phyloP scores from a whole-genome alignment of 2,797 vertebrate genomes.

The Ctenopoma kingsleyae region DNA sequence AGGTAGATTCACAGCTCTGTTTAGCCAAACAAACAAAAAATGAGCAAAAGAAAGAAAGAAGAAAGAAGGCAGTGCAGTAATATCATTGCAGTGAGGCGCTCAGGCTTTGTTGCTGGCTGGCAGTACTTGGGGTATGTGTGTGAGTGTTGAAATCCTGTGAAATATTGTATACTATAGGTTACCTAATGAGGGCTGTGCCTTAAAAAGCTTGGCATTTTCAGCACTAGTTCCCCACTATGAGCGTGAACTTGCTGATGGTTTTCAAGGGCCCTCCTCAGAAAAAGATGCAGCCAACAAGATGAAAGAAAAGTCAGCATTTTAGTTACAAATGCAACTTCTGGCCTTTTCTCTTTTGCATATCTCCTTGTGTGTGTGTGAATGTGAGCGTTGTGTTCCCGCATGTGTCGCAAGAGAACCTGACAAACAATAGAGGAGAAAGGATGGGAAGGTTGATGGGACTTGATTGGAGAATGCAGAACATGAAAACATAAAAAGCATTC shows the following conservation, averaged over 20 bases:
- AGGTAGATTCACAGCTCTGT: constrained; percentile 3
- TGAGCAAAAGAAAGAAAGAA: constrained; percentile 3
- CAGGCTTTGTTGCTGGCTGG: constrained; percentile 13
- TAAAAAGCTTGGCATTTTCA: constrained; percentile 59
- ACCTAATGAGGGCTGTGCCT: constrained; percentile 54
- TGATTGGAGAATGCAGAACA: constrained; percentile 32
- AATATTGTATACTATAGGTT: constrained; percentile 38
- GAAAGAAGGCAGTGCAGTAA: constrained; percentile 11
- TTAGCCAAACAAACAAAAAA: constrained; percentile 8
- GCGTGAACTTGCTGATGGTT: constrained; percentile 29
- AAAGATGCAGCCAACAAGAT: constrained; percentile 20
- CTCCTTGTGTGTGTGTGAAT: neutral
- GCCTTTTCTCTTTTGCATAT: constrained; percentile 12
- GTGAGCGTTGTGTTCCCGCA: constrained; percentile 4
- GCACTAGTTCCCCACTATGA: constrained; percentile 17
- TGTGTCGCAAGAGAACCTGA: constrained; percentile 56
- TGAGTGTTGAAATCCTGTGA: constrained; percentile 28
- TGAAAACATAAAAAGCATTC: constrained; percentile 86
- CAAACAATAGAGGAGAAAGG: constrained; percentile 48
- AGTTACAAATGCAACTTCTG: constrained; percentile 22
- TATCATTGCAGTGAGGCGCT: constrained; percentile 39
- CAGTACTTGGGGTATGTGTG: constrained; percentile 1
- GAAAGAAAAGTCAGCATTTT: constrained; percentile 57
- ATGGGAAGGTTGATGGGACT: neutral
- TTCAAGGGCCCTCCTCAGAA: constrained; percentile 30